These are phyloP conservation scores for Perdix hodgsoniae DNA, from an alignment of 2,797 vertebrate genomes.

Conservation along the genomic window DNA sequence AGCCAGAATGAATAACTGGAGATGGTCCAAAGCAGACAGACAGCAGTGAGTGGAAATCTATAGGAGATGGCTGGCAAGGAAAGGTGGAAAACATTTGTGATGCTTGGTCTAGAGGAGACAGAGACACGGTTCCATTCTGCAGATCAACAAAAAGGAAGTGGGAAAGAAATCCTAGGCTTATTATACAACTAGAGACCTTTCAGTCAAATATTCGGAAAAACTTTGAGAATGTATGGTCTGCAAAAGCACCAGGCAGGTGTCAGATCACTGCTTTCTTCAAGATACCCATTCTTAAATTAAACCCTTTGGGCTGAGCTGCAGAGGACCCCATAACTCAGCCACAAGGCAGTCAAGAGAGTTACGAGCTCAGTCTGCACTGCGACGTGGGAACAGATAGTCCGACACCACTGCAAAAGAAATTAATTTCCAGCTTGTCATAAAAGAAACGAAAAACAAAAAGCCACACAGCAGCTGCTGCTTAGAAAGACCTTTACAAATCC, in stretches of 20 bases:
- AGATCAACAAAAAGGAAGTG: not conserved
- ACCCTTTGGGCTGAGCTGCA: constrained; percentile 9
- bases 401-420: constrained; percentile 52
- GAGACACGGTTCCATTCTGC: not conserved
- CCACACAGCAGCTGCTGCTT: constrained; percentile 32
- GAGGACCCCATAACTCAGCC: constrained; percentile 52
- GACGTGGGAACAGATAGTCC: constrained; percentile 56
- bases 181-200: not conserved
- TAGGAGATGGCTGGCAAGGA: constrained; percentile 33
- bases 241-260: not conserved
- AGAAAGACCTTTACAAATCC: constrained; percentile 59
- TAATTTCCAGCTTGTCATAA: constrained; percentile 74
- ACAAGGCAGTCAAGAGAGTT: constrained; percentile 41
- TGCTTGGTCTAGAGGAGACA: not conserved
- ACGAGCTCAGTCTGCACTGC: constrained; percentile 44
- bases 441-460: constrained; percentile 52
- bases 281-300: constrained; percentile 56
- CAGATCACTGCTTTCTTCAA: constrained; percentile 21
- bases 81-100: not conserved
- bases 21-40: constrained; percentile 49
- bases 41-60: constrained; percentile 48
- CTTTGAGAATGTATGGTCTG: not conserved
- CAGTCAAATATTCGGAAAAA: not conserved
- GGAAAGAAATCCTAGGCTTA: not conserved
- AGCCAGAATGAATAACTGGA: not conserved